Evolutionary conservation across 2,888 invertebrate genomes (phyloP), one percentile per base, ranked within the genome.

Genomic region (Sepioteuthis lessoniana): DNA sequence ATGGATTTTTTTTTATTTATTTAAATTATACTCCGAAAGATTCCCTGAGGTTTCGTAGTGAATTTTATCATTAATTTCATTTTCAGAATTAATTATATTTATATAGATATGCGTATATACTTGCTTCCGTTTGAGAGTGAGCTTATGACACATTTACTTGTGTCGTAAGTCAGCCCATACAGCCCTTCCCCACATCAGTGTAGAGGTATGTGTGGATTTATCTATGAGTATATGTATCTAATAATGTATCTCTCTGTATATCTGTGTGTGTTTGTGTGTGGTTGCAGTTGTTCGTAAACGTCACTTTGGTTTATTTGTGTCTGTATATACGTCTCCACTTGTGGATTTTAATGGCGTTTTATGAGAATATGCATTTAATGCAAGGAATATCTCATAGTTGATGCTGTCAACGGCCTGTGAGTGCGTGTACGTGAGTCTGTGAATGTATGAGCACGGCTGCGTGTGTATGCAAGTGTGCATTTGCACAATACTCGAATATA

Each of bases 51-150:
- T 76, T 76, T 76, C 76, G 10, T 76, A 4, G n/a, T 19, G 76
- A n/a, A 76, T 76, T 76, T 76, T 76, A 76, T 76, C 76, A 35
- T 76, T 76, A 76, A 76, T 76, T 76, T 76, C 76, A n/a, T 76
- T n/a, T 76, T 76, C 76, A 76, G 76, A 76, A 76, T 76, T 76
- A 76, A 76, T 76, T 76, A 76, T 76, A 76, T 76, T 76, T 76
- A 76, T n/a, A n/a, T 13, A n/a, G n/a, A 76, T 76, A 76, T 76
- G 76, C n/a, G 76, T n/a, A n/a, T 76, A n/a, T 76, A 19, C n/a
- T 16, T 76, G n/a, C n/a, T n/a, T 76, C n/a, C n/a, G n/a, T 76
- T 35, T 76, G n/a, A n/a, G n/a, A 25, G 76, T n/a, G n/a, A 76
- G n/a, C n/a, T 76, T 55, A 55, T 55, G 55, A 55, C 55, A 55